These are phyloP conservation scores for Mesochorus sp. DNA, from an alignment of 2,888 invertebrate genomes.

Conservation along the genomic window DNA sequence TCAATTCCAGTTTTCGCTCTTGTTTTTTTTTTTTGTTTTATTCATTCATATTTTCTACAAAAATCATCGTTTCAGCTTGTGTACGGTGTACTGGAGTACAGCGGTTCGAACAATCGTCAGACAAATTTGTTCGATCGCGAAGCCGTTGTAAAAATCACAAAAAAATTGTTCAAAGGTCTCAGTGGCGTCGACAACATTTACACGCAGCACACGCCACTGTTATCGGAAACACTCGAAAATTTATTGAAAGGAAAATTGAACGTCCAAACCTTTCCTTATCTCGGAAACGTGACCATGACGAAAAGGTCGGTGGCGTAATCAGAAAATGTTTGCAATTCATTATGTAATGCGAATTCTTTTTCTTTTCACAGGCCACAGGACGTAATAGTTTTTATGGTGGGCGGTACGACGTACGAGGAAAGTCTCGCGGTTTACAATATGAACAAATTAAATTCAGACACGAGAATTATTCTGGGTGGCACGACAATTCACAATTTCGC, in stretches of 20 bases:
- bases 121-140: constrained; percentile 93
- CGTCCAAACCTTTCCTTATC: constrained; percentile 92
- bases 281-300: constrained; percentile 84
- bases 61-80: constrained; percentile 82
- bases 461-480: constrained; percentile 93
- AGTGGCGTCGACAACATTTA: constrained; percentile 99
- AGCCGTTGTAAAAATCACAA: constrained; percentile 95
- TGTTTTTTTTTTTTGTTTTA: neutral
- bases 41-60: neutral
- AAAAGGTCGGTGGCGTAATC: constrained; percentile 82
- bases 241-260: constrained; percentile 94
- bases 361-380: constrained; percentile 89
- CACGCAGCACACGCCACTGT: constrained; percentile 97
- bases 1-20: neutral
- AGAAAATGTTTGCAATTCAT: neutral
- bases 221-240: constrained; percentile 95
- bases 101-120: constrained; percentile 91
- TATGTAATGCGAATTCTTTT: neutral
- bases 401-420: constrained; percentile 98
- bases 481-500: constrained; percentile 94
- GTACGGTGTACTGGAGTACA: constrained; percentile 90
- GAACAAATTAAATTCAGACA: constrained; percentile 89
- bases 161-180: constrained; percentile 93
- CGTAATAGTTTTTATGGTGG: constrained; percentile 97
- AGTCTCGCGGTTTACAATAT: constrained; percentile 92